These are phyloP conservation scores for Triops longicaudatus DNA, from an alignment of 1,140 invertebrate genomes.

Conservation along the genomic window DNA sequence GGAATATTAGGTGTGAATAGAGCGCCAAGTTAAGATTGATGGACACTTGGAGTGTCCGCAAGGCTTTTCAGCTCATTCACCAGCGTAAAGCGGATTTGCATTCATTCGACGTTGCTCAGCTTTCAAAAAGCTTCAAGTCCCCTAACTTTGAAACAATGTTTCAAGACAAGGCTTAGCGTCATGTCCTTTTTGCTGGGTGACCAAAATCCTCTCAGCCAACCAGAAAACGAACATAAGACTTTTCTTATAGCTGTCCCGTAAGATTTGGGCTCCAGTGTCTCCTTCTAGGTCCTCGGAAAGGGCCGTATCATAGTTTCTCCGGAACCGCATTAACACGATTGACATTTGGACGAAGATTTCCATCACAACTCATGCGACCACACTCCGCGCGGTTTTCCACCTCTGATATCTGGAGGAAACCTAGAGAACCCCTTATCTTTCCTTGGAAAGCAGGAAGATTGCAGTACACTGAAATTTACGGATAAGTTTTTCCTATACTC, in stretches of 20 bases:
- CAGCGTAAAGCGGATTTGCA: constrained; percentile 1
- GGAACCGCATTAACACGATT: constrained; percentile 10
- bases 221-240: not conserved
- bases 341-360: not conserved
- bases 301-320: not conserved
- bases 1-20: constrained; percentile 13
- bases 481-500: not conserved
- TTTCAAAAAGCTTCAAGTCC: not conserved
- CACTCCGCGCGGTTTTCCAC: not conserved
- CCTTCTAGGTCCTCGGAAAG: not conserved
- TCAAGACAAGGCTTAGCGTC: not conserved
- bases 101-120: not conserved
- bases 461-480: not conserved
- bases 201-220: not conserved
- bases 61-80: not conserved
- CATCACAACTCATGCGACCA: constrained; percentile 5
- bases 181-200: not conserved
- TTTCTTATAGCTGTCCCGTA: not conserved
- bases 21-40: not conserved
- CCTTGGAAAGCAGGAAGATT: no score
- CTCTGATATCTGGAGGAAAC: no score
- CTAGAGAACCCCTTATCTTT: not conserved
- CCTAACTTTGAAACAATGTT: constrained; percentile 8
- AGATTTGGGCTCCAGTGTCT: no score
- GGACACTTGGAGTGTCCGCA: not conserved